Base-by-base conservation (phyloP, 2,888 invertebrate genomes). In the Acanthosepion lycidas region DNA sequence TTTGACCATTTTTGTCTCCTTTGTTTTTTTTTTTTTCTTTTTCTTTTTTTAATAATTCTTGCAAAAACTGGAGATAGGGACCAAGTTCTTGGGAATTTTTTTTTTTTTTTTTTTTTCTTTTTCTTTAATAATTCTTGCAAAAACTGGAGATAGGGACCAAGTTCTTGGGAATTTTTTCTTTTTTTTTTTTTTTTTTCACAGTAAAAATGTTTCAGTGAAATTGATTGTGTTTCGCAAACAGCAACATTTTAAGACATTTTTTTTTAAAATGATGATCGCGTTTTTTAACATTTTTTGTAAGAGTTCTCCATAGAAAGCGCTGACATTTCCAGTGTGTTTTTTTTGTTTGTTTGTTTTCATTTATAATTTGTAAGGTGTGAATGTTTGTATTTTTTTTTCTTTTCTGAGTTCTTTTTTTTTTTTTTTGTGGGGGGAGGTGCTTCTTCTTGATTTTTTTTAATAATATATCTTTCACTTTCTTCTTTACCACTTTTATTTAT, bases 41-140 rank as follows among this genome's bases (percentile, higher is more conserved):
- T 28, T 93, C 15, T 93, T 33, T 93, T 93, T 49, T 93, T 53
- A 93, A 6, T 51, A n/a, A 78, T 78, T 78, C 78, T 78, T 93
- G 33, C 51, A 26, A 53, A 49, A 92, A 49, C 26, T 42, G 23
- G 59, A 92, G 20, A 48, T 92, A 48, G 92, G 49, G 49, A 33
- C 26, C 26, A 48, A 91, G 20, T 91, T 91, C 42, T 91, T 91
- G 91, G 33, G 15, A 91, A 49, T 42, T 9, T 92, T 92, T 33
- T 92, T 12, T 92, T 92, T 42, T 42, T 42, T 42, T 42, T 33
- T 33, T 42, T 42, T 42, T 42, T 42, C 28, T 92, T n/a, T 18
- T 53, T 93, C 51, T 49, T 93, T 53, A 93, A 6, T 51, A n/a
- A 78, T 78, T 78, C 78, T 78, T 93, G 33, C 51, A 26, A 53